Evolutionary conservation across 2,113 vertebrate species (phyloP), one percentile per base, ranked within the genome.

Genomic region (Elephantulus edwardii): DNA sequence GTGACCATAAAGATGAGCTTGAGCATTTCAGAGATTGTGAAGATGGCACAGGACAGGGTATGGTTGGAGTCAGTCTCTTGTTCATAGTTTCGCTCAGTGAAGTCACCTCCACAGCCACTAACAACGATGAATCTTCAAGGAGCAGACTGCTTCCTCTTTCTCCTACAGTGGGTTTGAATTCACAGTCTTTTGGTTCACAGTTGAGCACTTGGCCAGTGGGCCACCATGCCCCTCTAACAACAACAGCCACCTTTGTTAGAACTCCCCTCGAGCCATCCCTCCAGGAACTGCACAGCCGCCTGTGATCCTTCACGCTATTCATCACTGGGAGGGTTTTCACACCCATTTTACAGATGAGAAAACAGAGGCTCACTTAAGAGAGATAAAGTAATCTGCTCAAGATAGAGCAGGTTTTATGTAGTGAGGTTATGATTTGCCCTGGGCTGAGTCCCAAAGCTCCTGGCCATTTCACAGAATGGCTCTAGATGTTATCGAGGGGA

Each of bases 341-440:
- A n/a, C 5, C 52, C 35, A 10, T 19, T 72, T 78, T 44, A 17
- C 3, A 44, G 24, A 40, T 14, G 64, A 38, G 72, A 60, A 83
- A 3, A 20, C 2, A 19, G 38, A 3, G 8, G 22, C 1, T 13
- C 40, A 24, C 54, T 50, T 50, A 8, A 33, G 58, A 5, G 62
- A 6, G 1, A 30, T 3, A 9, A 1, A 66, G 62, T 20, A 0
- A 5, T 40, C 2, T 35, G 35, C n/a, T 14, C n/a, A 33, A 22
- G 22, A 17, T n/a, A 22, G 1, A 42, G 22, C 8, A 12, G n/a
- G 81, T 80, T 24, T 0, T 33, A 83, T 8, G 24, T 0, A 11
- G 26, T 80, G 56, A 54, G 30, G 22, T 26, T 33, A 3, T 48
- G 42, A 16, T 24, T 35, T 48, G 75, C 56, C 68, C 68, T 0